A percentile compares a stretch with the other conserved stretches of the same genome.
These are phyloP conservation scores for Hepsetus odoe DNA, from an alignment of 2,113 vertebrate species.

Conservation along the genomic window DNA sequence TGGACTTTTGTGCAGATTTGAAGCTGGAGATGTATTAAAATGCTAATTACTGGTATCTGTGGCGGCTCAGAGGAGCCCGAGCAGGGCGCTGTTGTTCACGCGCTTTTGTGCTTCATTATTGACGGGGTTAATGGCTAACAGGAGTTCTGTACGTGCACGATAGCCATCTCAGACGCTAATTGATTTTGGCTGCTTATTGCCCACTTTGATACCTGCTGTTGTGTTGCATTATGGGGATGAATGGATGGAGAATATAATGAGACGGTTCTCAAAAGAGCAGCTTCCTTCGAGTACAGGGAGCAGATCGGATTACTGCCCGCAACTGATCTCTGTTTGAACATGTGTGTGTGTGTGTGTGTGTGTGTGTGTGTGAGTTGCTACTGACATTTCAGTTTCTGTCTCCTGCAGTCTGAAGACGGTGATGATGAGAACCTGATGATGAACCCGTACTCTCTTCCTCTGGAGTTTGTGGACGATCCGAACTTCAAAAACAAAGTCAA, in stretches of 20 bases:
- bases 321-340: conserved; percentile 40
- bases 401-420: conserved; percentile 80
- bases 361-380: conserved; percentile 25
- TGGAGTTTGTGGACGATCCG: conserved; percentile 90
- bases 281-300: background rate
- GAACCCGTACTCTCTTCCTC: conserved; percentile 81
- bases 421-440: conserved; percentile 84
- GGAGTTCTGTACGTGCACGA: conserved; percentile 71
- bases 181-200: conserved; percentile 74
- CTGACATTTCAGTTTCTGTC: conserved; percentile 13
- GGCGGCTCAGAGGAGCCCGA: conserved; percentile 26
- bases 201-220: conserved; percentile 71
- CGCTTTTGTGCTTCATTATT: conserved; percentile 65
- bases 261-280: background rate
- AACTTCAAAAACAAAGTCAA: conserved; percentile 99
- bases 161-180: conserved; percentile 75
- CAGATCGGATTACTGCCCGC: conserved; percentile 23
- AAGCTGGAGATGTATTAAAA: conserved; percentile 50
- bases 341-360: conserved; percentile 37
- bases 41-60: conserved; percentile 51
- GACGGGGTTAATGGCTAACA: conserved; percentile 74
- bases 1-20: conserved; percentile 19
- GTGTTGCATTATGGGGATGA: conserved; percentile 56
- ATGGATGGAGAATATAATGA: background rate
- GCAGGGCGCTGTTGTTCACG: conserved; percentile 3